Conservation (phyloP, 1,140 invertebrate species). For the Amphibalanus amphitrite region DNA sequence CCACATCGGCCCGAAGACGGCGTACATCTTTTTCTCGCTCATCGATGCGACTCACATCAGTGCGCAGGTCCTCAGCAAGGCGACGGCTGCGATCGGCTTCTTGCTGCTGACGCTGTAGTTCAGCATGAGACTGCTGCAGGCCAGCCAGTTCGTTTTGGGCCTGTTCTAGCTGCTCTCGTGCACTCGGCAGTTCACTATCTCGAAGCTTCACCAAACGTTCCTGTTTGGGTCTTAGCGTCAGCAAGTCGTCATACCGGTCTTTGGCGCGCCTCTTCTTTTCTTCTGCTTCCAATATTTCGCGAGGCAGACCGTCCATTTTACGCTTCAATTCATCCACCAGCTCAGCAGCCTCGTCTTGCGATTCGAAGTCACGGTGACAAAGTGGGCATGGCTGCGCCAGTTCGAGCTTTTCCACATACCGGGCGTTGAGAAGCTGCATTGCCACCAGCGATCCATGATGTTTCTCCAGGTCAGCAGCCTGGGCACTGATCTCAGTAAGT, state of each 20-base stretch:
- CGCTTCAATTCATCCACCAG: slow-evolving; percentile 33
- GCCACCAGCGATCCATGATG: not conserved
- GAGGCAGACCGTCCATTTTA: slow-evolving; percentile 6
- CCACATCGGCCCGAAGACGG: not conserved
- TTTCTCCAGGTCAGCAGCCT: not conserved
- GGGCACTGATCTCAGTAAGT: not conserved
- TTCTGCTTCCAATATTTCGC: not conserved
- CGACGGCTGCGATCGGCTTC: slow-evolving; percentile 11
- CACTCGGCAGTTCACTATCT: not conserved
- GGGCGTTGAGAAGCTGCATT: not conserved
- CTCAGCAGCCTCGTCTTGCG: slow-evolving; percentile 40
- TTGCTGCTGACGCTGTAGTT: slow-evolving; percentile 8
- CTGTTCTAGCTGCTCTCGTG: not conserved
- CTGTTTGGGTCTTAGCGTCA: slow-evolving; percentile 6
- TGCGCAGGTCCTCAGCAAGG: slow-evolving; percentile 10
- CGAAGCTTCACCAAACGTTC: not conserved
- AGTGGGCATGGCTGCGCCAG: slow-evolving; percentile 43
- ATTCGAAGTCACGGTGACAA: slow-evolving; percentile 55
- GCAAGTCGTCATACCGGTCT: not conserved
- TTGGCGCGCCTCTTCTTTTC: not conserved
- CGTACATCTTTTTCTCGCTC: not conserved
- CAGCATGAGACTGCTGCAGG: slow-evolving; percentile 9
- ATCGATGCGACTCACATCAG: slow-evolving; percentile 11
- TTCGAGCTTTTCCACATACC: not conserved
- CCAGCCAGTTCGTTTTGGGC: not conserved